Base-by-base conservation (phyloP, 2,888 invertebrate species). In the Eudasyphora cyanicolor region DNA sequence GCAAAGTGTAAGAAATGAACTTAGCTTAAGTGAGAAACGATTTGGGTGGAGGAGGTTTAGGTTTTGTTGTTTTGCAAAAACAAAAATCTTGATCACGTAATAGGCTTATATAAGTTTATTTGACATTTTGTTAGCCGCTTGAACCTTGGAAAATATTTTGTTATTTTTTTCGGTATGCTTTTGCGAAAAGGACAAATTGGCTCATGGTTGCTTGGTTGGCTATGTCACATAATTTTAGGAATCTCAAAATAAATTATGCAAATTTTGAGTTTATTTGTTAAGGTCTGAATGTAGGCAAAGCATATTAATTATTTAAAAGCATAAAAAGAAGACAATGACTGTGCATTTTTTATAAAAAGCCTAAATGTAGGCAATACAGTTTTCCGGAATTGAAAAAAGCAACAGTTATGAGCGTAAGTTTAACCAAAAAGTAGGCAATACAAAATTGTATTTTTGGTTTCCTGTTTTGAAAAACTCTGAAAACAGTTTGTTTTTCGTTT, bases 21-120 rank as follows among this genome's bases (percentile, higher is more conserved):
- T 38, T 12, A 10, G 12, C 38, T 38, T 38, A 45, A n/a, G n/a
- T 45, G 45, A 45, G n/a, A n/a, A 45, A 12, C n/a, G 14, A 12
- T 45, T n/a, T 45, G n/a, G 38, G 6, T 38, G 7, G 38, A 2
- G 38, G 38, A 38, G 38, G 38, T 35, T 35, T 35, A 35, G 4
- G 35, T 35, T 35, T 35, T 4, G 4, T 8, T 35, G 38, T 38
- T 38, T 54, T 54, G 54, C 21, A 54, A 54, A 10, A 6, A 54
- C 29, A 60, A 38, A 4, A 24, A 57, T 57, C 35, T 62, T 62
- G 32, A 19, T 62, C 62, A 62, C 35, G 62, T 35, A 62, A 17
- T 17, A 17, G 10, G 32, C 17, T 62, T 62, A 62, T 32, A 62
- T 62, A 62, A 62, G 17, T 35, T 17, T 35, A 35, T n/a, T 62